phyloP scores from a whole-genome alignment of 2,113 vertebrate species.

The Nipponia nippon region DNA sequence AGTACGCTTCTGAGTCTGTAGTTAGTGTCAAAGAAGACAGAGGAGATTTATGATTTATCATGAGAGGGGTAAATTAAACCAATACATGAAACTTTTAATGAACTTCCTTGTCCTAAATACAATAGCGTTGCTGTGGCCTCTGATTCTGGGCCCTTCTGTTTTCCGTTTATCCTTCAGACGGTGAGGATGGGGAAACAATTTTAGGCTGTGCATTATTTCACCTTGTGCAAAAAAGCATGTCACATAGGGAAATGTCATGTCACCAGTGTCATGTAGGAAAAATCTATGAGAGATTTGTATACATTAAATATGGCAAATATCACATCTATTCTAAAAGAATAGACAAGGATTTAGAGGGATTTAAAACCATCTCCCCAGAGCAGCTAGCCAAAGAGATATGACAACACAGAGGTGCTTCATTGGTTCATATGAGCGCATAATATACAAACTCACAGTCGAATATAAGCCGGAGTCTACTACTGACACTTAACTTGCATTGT shows the following conservation, averaged over 20 bases:
- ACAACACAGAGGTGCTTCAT: no score
- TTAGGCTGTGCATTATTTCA: not conserved
- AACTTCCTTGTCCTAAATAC: not conserved
- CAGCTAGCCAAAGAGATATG: no score
- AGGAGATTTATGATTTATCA: conserved; percentile 19
- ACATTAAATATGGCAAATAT: not conserved
- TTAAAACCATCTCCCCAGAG: no score
- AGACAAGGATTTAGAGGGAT: not conserved
- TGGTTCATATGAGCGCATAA: no score
- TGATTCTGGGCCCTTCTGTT: not conserved
- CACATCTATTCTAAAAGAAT: not conserved
- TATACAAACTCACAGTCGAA: no score
- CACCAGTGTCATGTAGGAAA: accelerated
- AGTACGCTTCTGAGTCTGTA: conserved; percentile 36
- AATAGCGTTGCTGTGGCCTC: not conserved
- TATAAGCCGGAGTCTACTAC: no score
- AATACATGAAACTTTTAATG: conserved; percentile 2
- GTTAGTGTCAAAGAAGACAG: conserved; percentile 37
- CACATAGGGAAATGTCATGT: not conserved
- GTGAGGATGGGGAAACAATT: not conserved
- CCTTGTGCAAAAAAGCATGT: not conserved
- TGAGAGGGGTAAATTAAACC: not conserved
- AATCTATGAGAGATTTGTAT: not conserved
- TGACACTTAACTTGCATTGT: no score
- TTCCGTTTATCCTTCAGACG: not conserved